phyloP scores from a whole-genome alignment of 2,113 vertebrate species.

The Camelus dromedarius region DNA sequence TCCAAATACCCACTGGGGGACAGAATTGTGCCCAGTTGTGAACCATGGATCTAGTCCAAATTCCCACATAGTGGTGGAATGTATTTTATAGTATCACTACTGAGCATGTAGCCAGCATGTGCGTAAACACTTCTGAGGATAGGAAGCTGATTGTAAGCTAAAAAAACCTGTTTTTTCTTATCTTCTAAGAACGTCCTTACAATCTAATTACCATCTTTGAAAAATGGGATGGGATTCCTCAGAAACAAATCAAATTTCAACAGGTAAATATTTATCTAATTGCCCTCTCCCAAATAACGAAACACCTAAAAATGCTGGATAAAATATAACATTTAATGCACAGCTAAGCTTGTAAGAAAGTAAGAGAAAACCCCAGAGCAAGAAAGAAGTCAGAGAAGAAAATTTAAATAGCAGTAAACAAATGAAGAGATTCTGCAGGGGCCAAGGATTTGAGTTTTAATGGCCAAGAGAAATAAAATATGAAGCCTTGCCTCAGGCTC shows the following conservation, averaged over 20 bases:
- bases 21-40: neutral
- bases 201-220: conserved; percentile 25
- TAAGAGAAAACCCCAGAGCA: neutral
- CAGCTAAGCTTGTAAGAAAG: conserved; percentile 40
- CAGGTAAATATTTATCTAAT: conserved; percentile 10
- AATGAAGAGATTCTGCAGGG: neutral
- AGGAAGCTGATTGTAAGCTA: neutral
- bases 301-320: conserved; percentile 10
- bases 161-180: neutral
- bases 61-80: neutral
- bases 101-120: conserved; percentile 28
- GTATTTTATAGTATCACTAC: neutral
- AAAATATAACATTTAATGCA: conserved; percentile 17
- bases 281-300: neutral
- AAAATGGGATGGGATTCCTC: conserved; percentile 9
- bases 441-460: conserved; percentile 29
- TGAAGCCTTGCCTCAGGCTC: neutral
- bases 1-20: neutral
- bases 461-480: conserved; percentile 14
- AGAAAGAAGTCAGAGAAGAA: conserved; percentile 10
- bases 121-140: conserved; percentile 31
- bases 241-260: conserved; percentile 51
- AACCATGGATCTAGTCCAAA: conserved; percentile 3
- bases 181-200: neutral
- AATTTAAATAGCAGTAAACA: conserved; percentile 33